Conservation (phyloP, 2,888 invertebrate genomes). For the Platyscelio sp. region DNA sequence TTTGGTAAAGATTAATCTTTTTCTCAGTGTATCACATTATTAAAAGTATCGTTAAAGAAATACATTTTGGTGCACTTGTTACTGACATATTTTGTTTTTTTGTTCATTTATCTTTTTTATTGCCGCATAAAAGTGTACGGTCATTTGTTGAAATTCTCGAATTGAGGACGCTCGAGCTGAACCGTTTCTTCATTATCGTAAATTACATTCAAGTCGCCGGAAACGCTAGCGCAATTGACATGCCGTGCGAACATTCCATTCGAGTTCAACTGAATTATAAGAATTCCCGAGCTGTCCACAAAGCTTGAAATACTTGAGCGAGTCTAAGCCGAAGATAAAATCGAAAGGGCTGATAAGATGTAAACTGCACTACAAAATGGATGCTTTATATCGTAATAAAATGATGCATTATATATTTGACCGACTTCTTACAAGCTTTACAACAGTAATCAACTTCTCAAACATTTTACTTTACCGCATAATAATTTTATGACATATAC, state of each 20-base stretch:
- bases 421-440: constrained; percentile 23
- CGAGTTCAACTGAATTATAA: constrained; percentile 68
- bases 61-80: no score
- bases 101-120: constrained; percentile 40
- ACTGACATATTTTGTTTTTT: constrained; percentile 1
- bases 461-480: background rate
- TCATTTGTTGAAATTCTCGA: constrained; percentile 56
- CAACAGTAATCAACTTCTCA: constrained; percentile 1
- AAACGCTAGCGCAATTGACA: constrained; percentile 65
- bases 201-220: constrained; percentile 66
- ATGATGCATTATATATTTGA: constrained; percentile 8
- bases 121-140: constrained; percentile 38
- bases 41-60: no score
- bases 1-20: no score
- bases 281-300: constrained; percentile 69
- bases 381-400: constrained; percentile 24
- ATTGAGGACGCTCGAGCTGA: constrained; percentile 47
- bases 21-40: no score
- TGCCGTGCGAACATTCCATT: constrained; percentile 67
- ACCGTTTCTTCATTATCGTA: constrained; percentile 70
- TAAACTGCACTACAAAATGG: constrained; percentile 33
- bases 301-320: constrained; percentile 55
- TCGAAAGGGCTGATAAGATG: constrained; percentile 35
- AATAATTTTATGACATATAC: constrained; percentile 11
- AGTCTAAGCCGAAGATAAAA: constrained; percentile 36